These are phyloP conservation scores for Chrosomus eos DNA, from an alignment of 2,797 vertebrate species.

Conservation along the genomic window DNA sequence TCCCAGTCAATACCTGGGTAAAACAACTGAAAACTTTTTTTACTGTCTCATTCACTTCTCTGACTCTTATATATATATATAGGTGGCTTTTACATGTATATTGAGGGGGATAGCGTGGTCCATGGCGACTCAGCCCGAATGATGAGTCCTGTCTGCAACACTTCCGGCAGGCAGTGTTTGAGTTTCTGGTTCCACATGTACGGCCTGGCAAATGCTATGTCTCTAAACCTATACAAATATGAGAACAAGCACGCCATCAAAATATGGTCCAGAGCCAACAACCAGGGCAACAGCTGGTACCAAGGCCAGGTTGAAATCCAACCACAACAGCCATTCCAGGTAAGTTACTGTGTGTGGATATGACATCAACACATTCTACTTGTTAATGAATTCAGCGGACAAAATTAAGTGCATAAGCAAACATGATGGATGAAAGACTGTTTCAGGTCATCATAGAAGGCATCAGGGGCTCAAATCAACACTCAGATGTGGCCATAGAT, in stretches of 20 bases:
- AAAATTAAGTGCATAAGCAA: not conserved
- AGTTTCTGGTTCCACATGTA: slow-evolving; percentile 86
- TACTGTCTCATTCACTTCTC: not conserved
- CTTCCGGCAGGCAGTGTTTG: slow-evolving; percentile 75
- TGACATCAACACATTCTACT: not conserved
- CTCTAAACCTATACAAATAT: slow-evolving; percentile 72
- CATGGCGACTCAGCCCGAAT: slow-evolving; percentile 76
- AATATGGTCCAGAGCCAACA: slow-evolving; percentile 74
- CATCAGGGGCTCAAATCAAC: slow-evolving; percentile 74
- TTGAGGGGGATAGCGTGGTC: slow-evolving; percentile 67
- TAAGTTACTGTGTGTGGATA: slow-evolving; percentile 53
- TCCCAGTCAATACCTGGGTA: not conserved
- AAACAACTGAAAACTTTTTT: not conserved
- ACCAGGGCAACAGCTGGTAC: slow-evolving; percentile 76
- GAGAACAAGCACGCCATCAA: slow-evolving; percentile 48
- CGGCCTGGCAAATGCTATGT: slow-evolving; percentile 73
- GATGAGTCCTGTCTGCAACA: slow-evolving; percentile 74
- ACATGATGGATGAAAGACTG: not conserved
- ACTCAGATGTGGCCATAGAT: slow-evolving; percentile 82
- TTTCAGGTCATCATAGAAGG: slow-evolving; percentile 82
- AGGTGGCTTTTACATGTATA: slow-evolving; percentile 81
- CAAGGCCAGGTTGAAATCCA: slow-evolving; percentile 68
- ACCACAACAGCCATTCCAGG: slow-evolving; percentile 67
- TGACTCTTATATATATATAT: not conserved
- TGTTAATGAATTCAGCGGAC: not conserved